Base-by-base conservation (phyloP, 1,140 invertebrate species). In the Drosophila eugracilis region DNA sequence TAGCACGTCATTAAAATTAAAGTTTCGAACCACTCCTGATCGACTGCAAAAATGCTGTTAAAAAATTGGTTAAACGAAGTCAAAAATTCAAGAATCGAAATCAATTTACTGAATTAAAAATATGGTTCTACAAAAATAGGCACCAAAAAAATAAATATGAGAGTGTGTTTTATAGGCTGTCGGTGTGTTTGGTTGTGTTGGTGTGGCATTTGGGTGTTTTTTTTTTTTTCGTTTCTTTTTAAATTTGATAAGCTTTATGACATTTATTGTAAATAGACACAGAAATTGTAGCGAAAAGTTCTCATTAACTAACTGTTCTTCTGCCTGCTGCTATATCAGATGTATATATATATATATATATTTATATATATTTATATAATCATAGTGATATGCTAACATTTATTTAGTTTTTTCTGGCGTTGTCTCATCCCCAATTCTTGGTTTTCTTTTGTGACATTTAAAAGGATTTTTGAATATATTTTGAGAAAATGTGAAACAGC, bases 211-310 rank as follows among this genome's bases (percentile, higher is more conserved):
- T 17, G 22, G 22, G 14, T 57, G n/a, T n/a, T n/a, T n/a, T n/a
- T n/a, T n/a, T n/a, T n/a, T n/a, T n/a, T n/a, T n/a, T n/a, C n/a
- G n/a, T n/a, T n/a, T n/a, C n/a, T n/a, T n/a, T n/a, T n/a, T n/a
- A n/a, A 60, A 41, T 57, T 79, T 70, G 59, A 65, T 66, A 42
- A 59, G 37, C 60, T 67, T 67, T 69, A 73, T 75, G 75, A 79
- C 71, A 79, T 67, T 85, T 86, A 86, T 85, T 83, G 73, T 69
- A 81, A 81, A 77, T 86, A 88, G 81, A 86, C 81, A 88, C 81
- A 81, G 83, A 86, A 81, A 86, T 59, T 74, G 67, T 85, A 73
- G 80, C 78, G 74, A 83, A 81, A 80, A 76, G 65, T 75, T 60
- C 45, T 59, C 36, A 39, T 79, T 63, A 81, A 77, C 71, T 84